These are phyloP conservation scores for Carterocephalus palaemon DNA, from an alignment of 2,888 invertebrate genomes.

Conservation along the genomic window DNA sequence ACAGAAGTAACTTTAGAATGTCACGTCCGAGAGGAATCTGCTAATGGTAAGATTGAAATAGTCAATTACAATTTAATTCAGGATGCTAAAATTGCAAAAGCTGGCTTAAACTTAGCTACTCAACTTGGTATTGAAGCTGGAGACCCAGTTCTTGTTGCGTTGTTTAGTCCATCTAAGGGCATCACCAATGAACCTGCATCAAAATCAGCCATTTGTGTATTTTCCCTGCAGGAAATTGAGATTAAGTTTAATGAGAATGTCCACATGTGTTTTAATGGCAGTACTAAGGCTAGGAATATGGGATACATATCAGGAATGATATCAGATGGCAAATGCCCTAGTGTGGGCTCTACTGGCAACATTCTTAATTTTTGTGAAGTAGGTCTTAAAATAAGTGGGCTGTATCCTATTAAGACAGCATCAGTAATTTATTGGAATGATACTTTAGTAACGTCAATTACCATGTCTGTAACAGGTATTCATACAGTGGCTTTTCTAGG, in stretches of 20 bases:
- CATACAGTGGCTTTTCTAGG: slow-evolving; percentile 97
- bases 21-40: slow-evolving; percentile 80
- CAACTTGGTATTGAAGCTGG: slow-evolving; percentile 89
- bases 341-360: slow-evolving; percentile 91
- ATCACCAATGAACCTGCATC: slow-evolving; percentile 90
- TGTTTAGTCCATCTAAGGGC: slow-evolving; percentile 93
- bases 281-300: slow-evolving; percentile 94
- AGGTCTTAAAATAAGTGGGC: slow-evolving; percentile 94
- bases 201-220: slow-evolving; percentile 95
- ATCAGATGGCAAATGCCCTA: slow-evolving; percentile 93
- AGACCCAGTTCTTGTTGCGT: slow-evolving; percentile 90
- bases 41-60: slow-evolving; percentile 70
- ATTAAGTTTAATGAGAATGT: slow-evolving; percentile 97
- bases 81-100: slow-evolving; percentile 93
- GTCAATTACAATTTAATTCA: slow-evolving; percentile 93
- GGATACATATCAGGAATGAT: slow-evolving; percentile 95
- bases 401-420: slow-evolving; percentile 88
- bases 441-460: slow-evolving; percentile 89
- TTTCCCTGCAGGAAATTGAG: slow-evolving; percentile 93
- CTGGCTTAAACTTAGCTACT: slow-evolving; percentile 89
- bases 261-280: slow-evolving; percentile 97
- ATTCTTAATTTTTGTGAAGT: slow-evolving; percentile 95
- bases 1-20: slow-evolving; percentile 97
- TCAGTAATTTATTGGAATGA: slow-evolving; percentile 89
- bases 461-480: slow-evolving; percentile 91